Evolutionary conservation across 2,113 vertebrate genomes (phyloP), one percentile per base, ranked within the genome.

Genomic region (Chauna torquata): DNA sequence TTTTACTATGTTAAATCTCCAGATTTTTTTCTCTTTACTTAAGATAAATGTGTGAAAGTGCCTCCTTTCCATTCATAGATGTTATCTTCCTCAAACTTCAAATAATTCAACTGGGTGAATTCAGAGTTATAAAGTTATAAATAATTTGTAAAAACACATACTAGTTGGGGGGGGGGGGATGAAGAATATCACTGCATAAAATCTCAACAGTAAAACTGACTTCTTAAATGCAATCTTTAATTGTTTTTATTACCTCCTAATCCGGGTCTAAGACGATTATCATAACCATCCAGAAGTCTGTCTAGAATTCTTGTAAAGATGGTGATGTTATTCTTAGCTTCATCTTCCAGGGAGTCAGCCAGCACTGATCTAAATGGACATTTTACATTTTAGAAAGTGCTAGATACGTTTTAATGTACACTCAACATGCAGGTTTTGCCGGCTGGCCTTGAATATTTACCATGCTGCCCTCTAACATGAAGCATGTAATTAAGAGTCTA

Each of bases 231-330:
- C 42, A 86, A 77, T 65, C 70, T 92, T 86, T 91, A 95, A 92
- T 91, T 90, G 40, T 24, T 88, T 90, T 96, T 90, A 98, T 99
- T 98, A 99, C 99, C 99, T 98, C 99, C 99, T 64, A 99, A 98
- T 98, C 99, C 99, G 93, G 99, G 99, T 97, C 99, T 98, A 81
- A 99, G 99, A 55, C 99, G 99, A 98, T 99, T 99, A 98, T 99
- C 99, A 58, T 99, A 99, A 94, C 99, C 99, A 97, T 99, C 99
- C 97, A 99, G 98, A 80, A 99, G 99, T 97, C 99, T 98, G 98
- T 99, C 99, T 97, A 99, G 98, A 98, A 99, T 99, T 96, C 99
- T 99, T 69, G 99, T 99, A 96, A 99, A 99, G 97, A 99, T 98
- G 95, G 99, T 99, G 97, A 99, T 99, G 98, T 99, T 99, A 98